Evolutionary conservation across 1,140 invertebrate genomes (phyloP), one percentile per base, ranked within the genome.

Genomic region (Apis laboriosa): DNA sequence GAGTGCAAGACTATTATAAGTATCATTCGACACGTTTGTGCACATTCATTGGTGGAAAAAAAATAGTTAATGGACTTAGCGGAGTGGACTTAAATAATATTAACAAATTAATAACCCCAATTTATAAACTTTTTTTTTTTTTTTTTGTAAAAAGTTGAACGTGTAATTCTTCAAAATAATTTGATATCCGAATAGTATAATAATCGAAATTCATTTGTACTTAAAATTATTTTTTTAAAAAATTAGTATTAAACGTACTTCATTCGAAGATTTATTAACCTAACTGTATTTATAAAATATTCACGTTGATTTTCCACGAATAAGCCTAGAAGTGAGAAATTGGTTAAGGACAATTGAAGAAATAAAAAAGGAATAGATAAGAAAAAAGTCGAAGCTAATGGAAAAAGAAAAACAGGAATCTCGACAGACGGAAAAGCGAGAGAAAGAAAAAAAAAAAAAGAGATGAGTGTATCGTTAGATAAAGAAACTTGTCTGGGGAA

Each of bases 1-100:
- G 61, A 58, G 49, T 63, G 55, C 17, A 19, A 49, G 56, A 64
- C 28, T 86, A 55, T 72, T 82, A 85, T 81, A 77, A 76, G 51
- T 28, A 61, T 19, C 72, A 75, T 75, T 61, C 55, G 72, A 58
- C 28, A 60, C 28, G 21, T 43, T 12, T 8, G 43, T 68, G n/a
- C 43, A 49, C 21, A 24, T 7, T 4, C 21, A 24, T n/a, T 51
- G 19, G 43, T 5, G n/a, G 67, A 51, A 15, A 24, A 9, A n/a
- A 51, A 9, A n/a, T 11, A n/a, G 51, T 67, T 43, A 21, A 67
- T 12, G 34, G 43, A 8, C 19, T 43, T 9, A 11, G 34, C 21
- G 34, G 28, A 13, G 28, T 1, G 43, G 43, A 68, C 1, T 4
- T 70, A 49, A 68, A 68, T 21, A 34, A 68, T 8, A 21, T 21